phyloP scores from a whole-genome alignment of 2,888 invertebrate species.

The Pyralis farinalis region DNA sequence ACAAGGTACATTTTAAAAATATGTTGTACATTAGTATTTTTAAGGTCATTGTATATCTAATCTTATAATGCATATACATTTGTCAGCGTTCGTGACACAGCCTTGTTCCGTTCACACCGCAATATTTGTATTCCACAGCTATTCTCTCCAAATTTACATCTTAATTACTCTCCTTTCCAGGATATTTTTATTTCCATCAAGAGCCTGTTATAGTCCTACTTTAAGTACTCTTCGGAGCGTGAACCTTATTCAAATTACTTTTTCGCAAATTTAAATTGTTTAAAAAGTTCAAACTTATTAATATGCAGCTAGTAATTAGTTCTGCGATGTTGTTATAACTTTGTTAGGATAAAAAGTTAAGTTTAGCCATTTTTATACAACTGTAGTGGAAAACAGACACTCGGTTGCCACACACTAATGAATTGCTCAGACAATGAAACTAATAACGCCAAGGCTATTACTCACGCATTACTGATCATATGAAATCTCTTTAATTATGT shows the following conservation, averaged over 20 bases:
- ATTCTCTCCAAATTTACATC: constrained; percentile 29
- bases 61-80: no score
- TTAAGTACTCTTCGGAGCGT: constrained; percentile 25
- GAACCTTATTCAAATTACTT: constrained; percentile 40
- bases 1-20: no score
- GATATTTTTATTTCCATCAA: constrained; percentile 21
- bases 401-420: no score
- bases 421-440: no score
- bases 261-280: constrained; percentile 32
- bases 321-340: constrained; percentile 23
- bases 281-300: constrained; percentile 27
- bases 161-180: constrained; percentile 30
- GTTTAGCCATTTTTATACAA: no score
- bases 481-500: no score
- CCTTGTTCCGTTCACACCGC: neutral
- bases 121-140: constrained; percentile 19
- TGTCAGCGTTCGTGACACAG: no score
- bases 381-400: no score
- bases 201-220: constrained; percentile 15
- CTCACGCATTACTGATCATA: no score
- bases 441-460: no score
- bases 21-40: no score
- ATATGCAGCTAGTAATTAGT: constrained; percentile 30
- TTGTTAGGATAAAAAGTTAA: neutral
- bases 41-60: no score